These are phyloP conservation scores for Mustela nigripes DNA, from an alignment of 2,113 vertebrate genomes.

Conservation along the genomic window DNA sequence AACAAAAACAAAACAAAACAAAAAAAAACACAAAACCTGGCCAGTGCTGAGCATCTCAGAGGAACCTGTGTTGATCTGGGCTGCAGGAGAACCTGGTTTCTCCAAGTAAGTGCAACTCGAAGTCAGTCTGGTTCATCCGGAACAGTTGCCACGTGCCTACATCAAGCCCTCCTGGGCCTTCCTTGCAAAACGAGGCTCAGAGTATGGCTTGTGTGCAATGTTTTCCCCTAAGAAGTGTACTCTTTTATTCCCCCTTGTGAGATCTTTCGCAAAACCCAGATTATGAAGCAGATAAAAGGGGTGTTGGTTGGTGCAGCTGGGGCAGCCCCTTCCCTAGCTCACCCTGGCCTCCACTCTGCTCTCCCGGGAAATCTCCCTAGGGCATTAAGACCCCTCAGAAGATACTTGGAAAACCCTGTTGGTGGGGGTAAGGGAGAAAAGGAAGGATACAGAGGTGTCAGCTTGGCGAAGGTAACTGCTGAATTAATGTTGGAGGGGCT, in stretches of 20 bases:
- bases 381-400: neutral
- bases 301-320: accelerated
- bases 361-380: neutral
- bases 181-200: neutral
- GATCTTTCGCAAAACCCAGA: slow-evolving; percentile 50
- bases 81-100: neutral
- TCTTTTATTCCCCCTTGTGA: neutral
- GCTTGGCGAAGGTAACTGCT: neutral
- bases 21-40: too few species aligned
- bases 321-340: neutral
- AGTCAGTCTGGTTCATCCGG: neutral
- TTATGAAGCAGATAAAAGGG: neutral
- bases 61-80: neutral
- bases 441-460: neutral
- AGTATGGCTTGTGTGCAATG: neutral
- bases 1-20: too few species aligned
- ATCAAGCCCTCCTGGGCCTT: neutral
- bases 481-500: neutral
- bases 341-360: too few species aligned
- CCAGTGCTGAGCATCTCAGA: neutral
- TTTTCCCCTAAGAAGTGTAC: neutral
- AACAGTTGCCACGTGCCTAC: neutral
- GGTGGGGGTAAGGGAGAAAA: neutral
- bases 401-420: neutral
- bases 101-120: neutral